Percentiles rank a stretch among this genome's conserved stretches.
Conservation (phyloP, 2,797 vertebrate species). For the Muscicapa striata region DNA sequence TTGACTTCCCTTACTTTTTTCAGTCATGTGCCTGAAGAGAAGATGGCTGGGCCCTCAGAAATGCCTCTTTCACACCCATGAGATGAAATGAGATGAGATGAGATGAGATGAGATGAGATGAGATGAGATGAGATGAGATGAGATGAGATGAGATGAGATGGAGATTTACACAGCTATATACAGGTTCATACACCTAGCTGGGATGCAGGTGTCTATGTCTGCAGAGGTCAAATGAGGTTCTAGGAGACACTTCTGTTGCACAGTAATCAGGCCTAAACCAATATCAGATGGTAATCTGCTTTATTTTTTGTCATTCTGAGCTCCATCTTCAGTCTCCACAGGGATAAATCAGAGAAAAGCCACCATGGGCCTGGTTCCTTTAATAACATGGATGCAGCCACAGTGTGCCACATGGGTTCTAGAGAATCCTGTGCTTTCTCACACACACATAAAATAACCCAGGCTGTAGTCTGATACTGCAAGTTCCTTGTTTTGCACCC, state of each 20-base stretch:
- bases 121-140: not conserved
- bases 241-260: not conserved
- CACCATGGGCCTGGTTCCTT: not conserved
- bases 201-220: not conserved
- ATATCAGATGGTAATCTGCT: not conserved
- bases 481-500: not conserved
- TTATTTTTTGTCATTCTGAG: not conserved
- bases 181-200: not conserved
- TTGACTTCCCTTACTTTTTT: not conserved
- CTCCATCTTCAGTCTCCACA: not conserved
- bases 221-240: not conserved
- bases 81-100: not conserved
- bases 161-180: not conserved
- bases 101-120: not conserved
- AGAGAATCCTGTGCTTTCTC: not conserved
- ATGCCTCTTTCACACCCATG: not conserved
- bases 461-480: not conserved
- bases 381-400: rapidly evolving
- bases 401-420: rapidly evolving
- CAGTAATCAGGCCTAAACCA: not conserved
- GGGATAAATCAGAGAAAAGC: not conserved
- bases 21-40: not conserved
- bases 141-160: not conserved
- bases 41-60: not conserved
- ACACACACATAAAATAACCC: not conserved